A percentile compares a stretch with the other conserved stretches of the same genome.
phyloP scores from a whole-genome alignment of 2,797 vertebrate species.

The Phataginus tetradactyla region DNA sequence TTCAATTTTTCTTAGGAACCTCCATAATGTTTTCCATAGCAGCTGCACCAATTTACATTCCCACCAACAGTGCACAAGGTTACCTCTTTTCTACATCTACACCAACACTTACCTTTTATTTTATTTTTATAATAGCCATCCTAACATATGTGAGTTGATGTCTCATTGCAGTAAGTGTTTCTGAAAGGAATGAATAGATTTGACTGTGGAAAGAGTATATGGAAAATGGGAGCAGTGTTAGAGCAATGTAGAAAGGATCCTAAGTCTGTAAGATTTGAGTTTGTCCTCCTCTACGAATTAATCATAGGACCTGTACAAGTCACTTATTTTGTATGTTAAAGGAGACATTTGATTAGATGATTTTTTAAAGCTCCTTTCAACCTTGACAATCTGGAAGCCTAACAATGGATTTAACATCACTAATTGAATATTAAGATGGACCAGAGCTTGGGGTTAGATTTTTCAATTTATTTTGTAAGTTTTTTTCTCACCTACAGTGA shows the following conservation, averaged over 20 bases:
- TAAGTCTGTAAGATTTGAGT: not conserved
- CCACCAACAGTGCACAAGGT: not conserved
- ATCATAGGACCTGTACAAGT: not conserved
- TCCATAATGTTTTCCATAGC: not conserved
- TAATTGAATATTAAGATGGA: not conserved
- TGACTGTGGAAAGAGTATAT: not conserved
- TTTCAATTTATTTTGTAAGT: slow-evolving; percentile 49
- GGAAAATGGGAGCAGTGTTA: not conserved
- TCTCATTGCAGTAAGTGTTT: not conserved
- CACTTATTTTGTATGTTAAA: not conserved
- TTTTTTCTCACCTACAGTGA: slow-evolving; percentile 2
- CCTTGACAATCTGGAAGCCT: not conserved
- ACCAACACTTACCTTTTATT: not conserved
- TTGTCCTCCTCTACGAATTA: not conserved
- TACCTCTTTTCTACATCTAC: not conserved
- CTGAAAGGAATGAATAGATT: not conserved
- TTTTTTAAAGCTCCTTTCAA: slow-evolving; percentile 11
- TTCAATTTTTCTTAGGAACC: not conserved
- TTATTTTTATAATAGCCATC: not conserved
- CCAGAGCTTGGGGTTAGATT: not conserved
- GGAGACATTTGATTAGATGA: not conserved
- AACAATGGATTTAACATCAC: not conserved
- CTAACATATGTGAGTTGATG: not conserved
- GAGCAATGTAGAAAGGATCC: not conserved
- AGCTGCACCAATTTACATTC: not conserved